phyloP scores from a whole-genome alignment of 2,888 invertebrate species.

The Brachyopa scutellaris region DNA sequence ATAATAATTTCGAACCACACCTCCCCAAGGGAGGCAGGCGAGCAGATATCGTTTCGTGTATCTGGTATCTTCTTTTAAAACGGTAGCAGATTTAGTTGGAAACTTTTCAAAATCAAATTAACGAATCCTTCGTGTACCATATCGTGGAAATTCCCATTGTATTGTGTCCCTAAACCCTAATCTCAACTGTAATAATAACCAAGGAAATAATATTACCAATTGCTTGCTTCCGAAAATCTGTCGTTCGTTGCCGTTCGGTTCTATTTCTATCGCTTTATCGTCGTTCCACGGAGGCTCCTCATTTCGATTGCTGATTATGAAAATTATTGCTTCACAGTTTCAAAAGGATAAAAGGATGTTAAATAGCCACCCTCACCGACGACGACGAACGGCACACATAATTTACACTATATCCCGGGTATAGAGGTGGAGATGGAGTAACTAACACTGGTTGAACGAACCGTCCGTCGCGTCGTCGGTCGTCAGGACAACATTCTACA shows the following conservation, averaged over 20 bases:
- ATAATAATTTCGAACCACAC: constrained; percentile 59
- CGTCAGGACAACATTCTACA: background rate
- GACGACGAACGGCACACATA: constrained; percentile 22
- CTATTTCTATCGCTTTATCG: constrained; percentile 40
- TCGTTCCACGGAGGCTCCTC: background rate
- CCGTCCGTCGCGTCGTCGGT: background rate
- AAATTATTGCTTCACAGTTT: constrained; percentile 59
- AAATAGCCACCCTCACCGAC: background rate
- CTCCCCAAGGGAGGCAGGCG: background rate
- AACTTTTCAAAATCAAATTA: constrained; percentile 69
- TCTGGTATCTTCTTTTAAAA: constrained; percentile 17
- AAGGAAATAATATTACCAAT: constrained; percentile 66
- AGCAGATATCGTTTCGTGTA: constrained; percentile 2
- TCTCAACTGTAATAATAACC: constrained; percentile 56
- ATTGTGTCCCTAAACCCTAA: constrained; percentile 59
- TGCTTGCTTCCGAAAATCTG: constrained; percentile 69
- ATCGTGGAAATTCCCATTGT: constrained; percentile 60
- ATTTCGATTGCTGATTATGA: constrained; percentile 67
- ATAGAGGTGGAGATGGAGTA: no score
- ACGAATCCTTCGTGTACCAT: constrained; percentile 66
- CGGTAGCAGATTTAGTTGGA: constrained; percentile 49
- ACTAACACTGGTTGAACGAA: constrained; percentile 9
- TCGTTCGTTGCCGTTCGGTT: constrained; percentile 24
- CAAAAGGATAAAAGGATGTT: constrained; percentile 34
- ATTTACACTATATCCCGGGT: constrained; percentile 45